Conservation (phyloP, 2,113 vertebrate genomes). For the Pogonocichla stellata region DNA sequence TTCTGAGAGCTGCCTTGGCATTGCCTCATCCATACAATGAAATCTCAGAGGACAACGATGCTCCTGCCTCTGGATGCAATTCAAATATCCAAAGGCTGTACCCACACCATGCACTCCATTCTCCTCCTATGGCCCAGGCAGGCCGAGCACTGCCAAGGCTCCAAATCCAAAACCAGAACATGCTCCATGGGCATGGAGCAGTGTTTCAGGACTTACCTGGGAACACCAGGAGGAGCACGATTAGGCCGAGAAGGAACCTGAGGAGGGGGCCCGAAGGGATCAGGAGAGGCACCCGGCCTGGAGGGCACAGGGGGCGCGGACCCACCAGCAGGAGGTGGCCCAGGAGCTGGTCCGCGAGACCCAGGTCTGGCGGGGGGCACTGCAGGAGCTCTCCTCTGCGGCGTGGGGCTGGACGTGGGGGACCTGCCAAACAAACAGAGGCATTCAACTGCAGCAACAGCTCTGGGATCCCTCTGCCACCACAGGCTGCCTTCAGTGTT, state of each 20-base stretch:
- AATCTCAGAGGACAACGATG: rapidly evolving
- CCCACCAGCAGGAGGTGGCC: conserved; percentile 88
- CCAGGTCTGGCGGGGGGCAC: conserved; percentile 89
- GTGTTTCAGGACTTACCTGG: conserved; percentile 84
- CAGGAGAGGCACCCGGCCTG: conserved; percentile 94
- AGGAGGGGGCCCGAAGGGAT: conserved; percentile 91
- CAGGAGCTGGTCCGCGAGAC: conserved; percentile 92
- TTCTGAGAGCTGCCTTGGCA: background rate
- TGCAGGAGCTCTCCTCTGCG: conserved; percentile 92
- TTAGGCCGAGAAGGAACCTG: conserved; percentile 96
- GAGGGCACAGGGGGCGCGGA: conserved; percentile 94
- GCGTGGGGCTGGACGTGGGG: conserved; percentile 94
- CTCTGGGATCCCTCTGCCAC: background rate
- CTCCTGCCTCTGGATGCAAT: background rate
- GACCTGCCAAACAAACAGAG: conserved; percentile 77
- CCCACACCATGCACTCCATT: background rate
- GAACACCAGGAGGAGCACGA: conserved; percentile 94
- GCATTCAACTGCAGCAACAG: conserved; percentile 51
- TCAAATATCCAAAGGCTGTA: background rate
- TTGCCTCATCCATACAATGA: background rate
- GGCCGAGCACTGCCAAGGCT: background rate
- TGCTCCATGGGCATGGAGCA: background rate
- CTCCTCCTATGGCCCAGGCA: background rate
- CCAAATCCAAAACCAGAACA: background rate
- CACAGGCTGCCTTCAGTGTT: background rate